Conservation (phyloP, 2,797 vertebrate species). For the Eleutherodactylus coqui region DNA sequence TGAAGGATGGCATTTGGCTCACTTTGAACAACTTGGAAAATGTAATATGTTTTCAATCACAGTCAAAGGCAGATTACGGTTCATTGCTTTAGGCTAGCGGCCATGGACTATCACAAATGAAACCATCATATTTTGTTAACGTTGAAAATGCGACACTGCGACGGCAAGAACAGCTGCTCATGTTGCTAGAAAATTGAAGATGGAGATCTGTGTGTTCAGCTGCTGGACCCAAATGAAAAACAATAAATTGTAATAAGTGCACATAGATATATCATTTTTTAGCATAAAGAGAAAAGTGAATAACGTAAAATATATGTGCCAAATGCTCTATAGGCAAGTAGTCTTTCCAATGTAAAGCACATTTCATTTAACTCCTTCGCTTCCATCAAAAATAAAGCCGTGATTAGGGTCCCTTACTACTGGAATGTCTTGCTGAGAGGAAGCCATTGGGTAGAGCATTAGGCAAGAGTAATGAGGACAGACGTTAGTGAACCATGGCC, state of each 20-base stretch:
- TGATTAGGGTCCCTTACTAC: too few species aligned
- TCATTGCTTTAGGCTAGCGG: conserved; percentile 51
- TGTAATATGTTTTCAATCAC: conserved; percentile 62
- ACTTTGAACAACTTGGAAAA: conserved; percentile 55
- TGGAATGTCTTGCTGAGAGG: not conserved
- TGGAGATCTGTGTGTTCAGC: conserved; percentile 27
- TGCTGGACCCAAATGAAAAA: conserved; percentile 29
- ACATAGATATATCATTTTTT: conserved; percentile 12
- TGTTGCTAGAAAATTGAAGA: conserved; percentile 41
- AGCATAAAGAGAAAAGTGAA: not conserved
- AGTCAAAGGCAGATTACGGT: conserved; percentile 53
- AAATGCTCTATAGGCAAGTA: not conserved
- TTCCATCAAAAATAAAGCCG: not conserved
- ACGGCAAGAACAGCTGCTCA: conserved; percentile 34
- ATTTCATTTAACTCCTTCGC: not conserved
- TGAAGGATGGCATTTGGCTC: conserved; percentile 46
- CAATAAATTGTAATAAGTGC: conserved; percentile 18
- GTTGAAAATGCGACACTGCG: conserved; percentile 32
- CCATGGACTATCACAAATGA: conserved; percentile 50
- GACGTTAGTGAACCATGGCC: conserved; percentile 25
- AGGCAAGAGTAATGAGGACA: conserved; percentile 32
- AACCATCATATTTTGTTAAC: conserved; percentile 59
- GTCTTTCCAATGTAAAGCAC: not conserved
- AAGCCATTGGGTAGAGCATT: conserved; percentile 14
- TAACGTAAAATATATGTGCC: not conserved